phyloP scores from a whole-genome alignment of 2,888 invertebrate genomes.

The Pasiphila rectangulata region DNA sequence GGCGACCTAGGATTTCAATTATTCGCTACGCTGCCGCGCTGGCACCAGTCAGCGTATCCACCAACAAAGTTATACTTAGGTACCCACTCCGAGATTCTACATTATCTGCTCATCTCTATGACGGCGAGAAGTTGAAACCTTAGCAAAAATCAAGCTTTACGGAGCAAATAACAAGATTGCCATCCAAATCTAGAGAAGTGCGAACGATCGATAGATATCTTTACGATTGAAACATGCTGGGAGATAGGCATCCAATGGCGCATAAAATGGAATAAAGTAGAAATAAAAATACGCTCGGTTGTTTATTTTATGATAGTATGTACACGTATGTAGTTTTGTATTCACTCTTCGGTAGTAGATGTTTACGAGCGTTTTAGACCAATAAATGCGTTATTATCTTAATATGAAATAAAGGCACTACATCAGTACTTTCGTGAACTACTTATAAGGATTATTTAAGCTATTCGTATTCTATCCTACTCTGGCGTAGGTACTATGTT shows the following conservation, averaged over 20 bases:
- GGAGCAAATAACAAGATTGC: slow-evolving; percentile 35
- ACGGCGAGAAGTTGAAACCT: slow-evolving; percentile 12
- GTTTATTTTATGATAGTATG: slow-evolving; percentile 34
- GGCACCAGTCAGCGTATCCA: slow-evolving; percentile 25
- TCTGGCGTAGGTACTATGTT: too few species aligned
- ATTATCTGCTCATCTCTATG: slow-evolving; percentile 22
- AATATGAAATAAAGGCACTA: too few species aligned
- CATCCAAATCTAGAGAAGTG: slow-evolving; percentile 34
- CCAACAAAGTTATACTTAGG: slow-evolving; percentile 18
- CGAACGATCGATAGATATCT: slow-evolving; percentile 37
- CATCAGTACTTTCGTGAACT: too few species aligned
- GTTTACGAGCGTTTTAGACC: slow-evolving; percentile 11
- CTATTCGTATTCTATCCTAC: too few species aligned
- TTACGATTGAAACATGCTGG: slow-evolving; percentile 40
- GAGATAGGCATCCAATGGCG: slow-evolving; percentile 40
- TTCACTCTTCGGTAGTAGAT: slow-evolving; percentile 15
- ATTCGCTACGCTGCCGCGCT: slow-evolving; percentile 27
- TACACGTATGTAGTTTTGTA: slow-evolving; percentile 26
- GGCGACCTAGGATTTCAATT: slow-evolving; percentile 30
- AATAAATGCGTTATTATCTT: too few species aligned
- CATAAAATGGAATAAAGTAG: slow-evolving; percentile 40
- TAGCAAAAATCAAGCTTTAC: background rate
- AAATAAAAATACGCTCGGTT: slow-evolving; percentile 31
- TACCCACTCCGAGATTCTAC: slow-evolving; percentile 21
- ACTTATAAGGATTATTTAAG: too few species aligned